Evolutionary conservation across 2,797 vertebrate genomes (phyloP), one percentile per base, ranked within the genome.

Genomic region (Poecilia wingei): DNA sequence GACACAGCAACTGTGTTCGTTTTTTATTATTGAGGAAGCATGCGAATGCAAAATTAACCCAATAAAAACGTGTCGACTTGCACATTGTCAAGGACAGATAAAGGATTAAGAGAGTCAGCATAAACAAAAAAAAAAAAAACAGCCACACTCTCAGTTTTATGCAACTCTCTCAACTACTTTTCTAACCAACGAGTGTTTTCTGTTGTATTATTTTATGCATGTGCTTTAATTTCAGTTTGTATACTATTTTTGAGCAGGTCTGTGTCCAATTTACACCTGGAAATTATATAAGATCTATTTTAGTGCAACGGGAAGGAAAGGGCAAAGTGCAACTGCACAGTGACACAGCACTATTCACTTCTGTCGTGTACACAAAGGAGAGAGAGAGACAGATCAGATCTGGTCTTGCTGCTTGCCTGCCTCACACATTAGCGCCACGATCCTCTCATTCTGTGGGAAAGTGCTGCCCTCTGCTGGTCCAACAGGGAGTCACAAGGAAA

Each of bases 401-500:
- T 25, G 13, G 14, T 31, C 14, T 53, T 79, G 25, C 9, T 73
- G 64, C 9, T 31, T 47, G 8, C 43, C 69, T 33, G 31, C 31
- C 7, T 31, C 5, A 16, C 28, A 0, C 28, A 59, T 13, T 16
- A 66, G 61, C 18, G 1, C 18, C 75, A 75, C 49, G 68, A 45
- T 69, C 47, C 28, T 57, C 18, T n/a, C 71, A 28, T 28, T 36
- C 45, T 39, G 6, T 33, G 85, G 83, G 90, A 33, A 75, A 76
- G 80, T 94, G 91, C 92, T 87, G 92, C 94, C 93, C 91, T 91
- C 95, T 95, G 88, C 88, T 92, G 95, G 74, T 49, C 9, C 16
- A 71, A 61, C 9, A 45, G 10, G 45, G 84, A 86, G 79, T 75
- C 51, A 79, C 87, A 84, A 14, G 72, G 22, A 41, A 51, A 57